Base-by-base conservation (phyloP, 2,888 invertebrate species). In the Chrysotoxum bicinctum region DNA sequence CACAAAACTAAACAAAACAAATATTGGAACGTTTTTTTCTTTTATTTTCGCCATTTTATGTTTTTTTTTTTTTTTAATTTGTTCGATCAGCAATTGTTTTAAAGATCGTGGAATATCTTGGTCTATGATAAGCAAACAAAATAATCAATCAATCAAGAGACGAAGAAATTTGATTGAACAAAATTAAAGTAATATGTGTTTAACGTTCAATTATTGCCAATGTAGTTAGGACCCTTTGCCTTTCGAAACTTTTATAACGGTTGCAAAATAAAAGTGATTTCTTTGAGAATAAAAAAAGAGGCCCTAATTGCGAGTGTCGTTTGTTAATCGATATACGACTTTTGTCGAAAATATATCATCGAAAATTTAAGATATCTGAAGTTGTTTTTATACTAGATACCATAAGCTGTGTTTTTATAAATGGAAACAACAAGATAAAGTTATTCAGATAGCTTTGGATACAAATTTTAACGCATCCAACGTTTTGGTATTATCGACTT, bases 1-100 rank as follows among this genome's bases (percentile, higher is more conserved):
- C 66, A 66, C 66, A 54, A 73, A 79, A 68, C 72, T 48, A 50
- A 62, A 78, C 69, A 66, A 66, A 64, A 40, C 21, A 64, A 48
- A 32, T 64, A 60, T 52, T 56, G 45, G 58, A 52, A 66, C 14
- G 19, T 64, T 72, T 52, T 64, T 70, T 58, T 30, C 5, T 48
- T 62, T 74, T 80, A n/a, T 70, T 66, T 72, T 62, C 48, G 19
- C 35, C n/a, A 14, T 58, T 72, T 62, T 37, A 14, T 8, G 21
- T 68, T 66, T 48, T 37, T 7, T 62, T 66, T 48, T 21, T 4
- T 5, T 23, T 50, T 12, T 35, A 48, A 21, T 40, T 30, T 26
- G 8, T 56, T 48, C 10, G 14, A 19, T 54, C 14, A 12, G 12
- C 48, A 50, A 16, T 60, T 48, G 19, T 37, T 3, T 52, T 21